Evolutionary conservation across 1,140 invertebrate species (phyloP).

Genomic region (Babylonia areolata): DNA sequence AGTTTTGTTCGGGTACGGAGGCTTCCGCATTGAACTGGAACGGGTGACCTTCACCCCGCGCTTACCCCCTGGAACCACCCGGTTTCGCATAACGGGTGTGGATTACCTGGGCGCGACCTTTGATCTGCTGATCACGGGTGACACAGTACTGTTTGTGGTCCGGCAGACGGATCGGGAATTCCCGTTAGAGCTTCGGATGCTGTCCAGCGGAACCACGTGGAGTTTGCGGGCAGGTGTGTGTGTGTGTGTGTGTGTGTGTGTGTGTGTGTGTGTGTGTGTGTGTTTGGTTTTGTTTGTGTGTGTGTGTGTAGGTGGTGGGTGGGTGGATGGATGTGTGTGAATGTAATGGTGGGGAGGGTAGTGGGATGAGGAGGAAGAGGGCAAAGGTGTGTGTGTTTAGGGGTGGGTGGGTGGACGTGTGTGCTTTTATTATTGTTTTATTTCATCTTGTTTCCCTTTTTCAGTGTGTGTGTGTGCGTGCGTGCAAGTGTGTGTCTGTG

Average conservation of each 20-base stretch:
- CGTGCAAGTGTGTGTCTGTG: not conserved
- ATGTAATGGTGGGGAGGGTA: not conserved
- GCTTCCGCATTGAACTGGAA: conserved; percentile 69
- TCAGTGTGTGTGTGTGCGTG: not conserved
- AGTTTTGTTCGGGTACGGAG: conserved; percentile 75
- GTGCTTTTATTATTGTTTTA: no score
- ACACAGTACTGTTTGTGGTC: conserved; percentile 27
- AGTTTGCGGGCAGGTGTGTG: not conserved
- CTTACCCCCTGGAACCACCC: conserved; percentile 58
- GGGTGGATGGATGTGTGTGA: not conserved
- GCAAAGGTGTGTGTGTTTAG: not conserved
- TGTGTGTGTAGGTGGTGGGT: not conserved
- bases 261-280: not conserved
- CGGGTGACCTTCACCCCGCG: conserved; percentile 66
- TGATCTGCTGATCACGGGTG: conserved; percentile 39
- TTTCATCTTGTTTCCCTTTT: not conserved
- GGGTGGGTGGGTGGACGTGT: not conserved
- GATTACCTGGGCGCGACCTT: conserved; percentile 52
- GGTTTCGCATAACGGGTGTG: conserved; percentile 62
- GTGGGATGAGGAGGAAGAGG: not conserved
- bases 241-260: not conserved
- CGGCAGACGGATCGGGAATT: not conserved
- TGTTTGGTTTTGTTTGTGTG: not conserved
- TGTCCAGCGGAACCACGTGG: not conserved
- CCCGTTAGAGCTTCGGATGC: not conserved